Evolutionary conservation across 1,140 invertebrate genomes (phyloP).

Genomic region (Ylistrum balloti): DNA sequence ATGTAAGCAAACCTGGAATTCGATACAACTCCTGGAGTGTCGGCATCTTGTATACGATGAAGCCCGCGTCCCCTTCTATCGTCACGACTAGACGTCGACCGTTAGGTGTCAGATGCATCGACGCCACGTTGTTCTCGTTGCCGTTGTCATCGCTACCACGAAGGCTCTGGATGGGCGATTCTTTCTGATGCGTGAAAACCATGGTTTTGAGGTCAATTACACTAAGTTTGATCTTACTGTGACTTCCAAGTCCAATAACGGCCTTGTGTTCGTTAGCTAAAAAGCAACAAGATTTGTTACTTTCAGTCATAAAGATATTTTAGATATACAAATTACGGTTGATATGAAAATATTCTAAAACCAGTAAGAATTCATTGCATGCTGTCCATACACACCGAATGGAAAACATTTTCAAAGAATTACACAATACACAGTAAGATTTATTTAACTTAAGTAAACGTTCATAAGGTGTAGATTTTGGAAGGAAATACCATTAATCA

Average conservation of each 20-base stretch:
- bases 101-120: slow-evolving; percentile 1
- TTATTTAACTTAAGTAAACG: no score
- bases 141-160: neutral
- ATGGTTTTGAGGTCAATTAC: neutral
- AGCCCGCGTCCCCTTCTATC: neutral
- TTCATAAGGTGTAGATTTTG: no score
- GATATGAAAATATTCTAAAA: no score
- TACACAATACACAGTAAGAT: no score
- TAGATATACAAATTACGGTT: no score
- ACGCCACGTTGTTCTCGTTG: neutral
- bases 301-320: no score
- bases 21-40: neutral
- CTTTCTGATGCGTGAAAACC: slow-evolving; percentile 1
- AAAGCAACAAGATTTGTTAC: no score
- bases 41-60: slow-evolving; percentile 29
- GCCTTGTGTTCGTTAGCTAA: slow-evolving; percentile 24
- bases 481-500: no score
- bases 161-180: neutral
- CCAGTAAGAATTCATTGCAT: no score
- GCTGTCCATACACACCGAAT: no score
- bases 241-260: neutral
- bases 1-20: neutral
- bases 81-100: neutral
- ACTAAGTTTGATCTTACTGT: neutral
- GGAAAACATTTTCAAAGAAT: no score